Conservation (phyloP, 2,113 vertebrate genomes). For the Talpa occidentalis region DNA sequence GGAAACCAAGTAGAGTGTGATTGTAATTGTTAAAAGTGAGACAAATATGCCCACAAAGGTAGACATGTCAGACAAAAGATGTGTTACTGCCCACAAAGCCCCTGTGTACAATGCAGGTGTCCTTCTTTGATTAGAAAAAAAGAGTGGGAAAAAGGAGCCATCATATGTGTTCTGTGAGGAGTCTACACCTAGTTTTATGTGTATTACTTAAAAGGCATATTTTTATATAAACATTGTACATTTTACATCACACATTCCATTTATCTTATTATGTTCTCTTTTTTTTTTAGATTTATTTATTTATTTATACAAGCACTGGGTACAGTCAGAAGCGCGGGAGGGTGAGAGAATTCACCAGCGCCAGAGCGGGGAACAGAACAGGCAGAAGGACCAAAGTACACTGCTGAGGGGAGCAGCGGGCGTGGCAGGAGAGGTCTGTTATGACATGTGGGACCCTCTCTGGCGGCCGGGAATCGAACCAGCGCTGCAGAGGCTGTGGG, state of each 20-base stretch:
- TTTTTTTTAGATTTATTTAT: no score
- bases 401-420: no score
- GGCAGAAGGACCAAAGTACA: no score
- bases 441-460: no score
- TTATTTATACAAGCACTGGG: no score
- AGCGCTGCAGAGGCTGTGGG: no score
- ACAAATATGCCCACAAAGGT: not conserved
- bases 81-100: slow-evolving; percentile 22
- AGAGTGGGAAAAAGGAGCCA: not conserved
- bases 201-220: slow-evolving; percentile 9
- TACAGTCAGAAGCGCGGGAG: no score
- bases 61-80: slow-evolving; percentile 43
- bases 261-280: slow-evolving; percentile 13
- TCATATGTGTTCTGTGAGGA: not conserved
- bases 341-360: no score
- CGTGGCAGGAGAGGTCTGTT: no score
- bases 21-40: slow-evolving; percentile 32
- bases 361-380: no score
- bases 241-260: not conserved
- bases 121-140: slow-evolving; percentile 32
- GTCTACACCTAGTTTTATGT: not conserved
- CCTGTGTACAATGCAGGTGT: not conserved
- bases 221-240: not conserved
- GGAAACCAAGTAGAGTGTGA: not conserved
- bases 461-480: no score